Base-by-base conservation (phyloP, 1,140 invertebrate species). In the Euschistus heros region DNA sequence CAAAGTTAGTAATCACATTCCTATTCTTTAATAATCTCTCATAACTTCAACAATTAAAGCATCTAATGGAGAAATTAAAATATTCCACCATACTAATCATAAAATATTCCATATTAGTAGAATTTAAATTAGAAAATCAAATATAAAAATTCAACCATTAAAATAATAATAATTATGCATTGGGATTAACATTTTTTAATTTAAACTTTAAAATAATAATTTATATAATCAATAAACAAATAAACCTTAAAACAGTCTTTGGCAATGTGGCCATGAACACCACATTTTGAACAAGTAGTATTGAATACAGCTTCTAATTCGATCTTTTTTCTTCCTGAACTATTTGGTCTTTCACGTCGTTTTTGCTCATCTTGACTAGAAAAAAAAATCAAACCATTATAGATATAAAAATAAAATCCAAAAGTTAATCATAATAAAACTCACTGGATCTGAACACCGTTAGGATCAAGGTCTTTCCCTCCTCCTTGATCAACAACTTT, bases 401-500 rank as follows among this genome's bases (percentile, higher is more conserved):
- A 20, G 14, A 18, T 22, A 10, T 22, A n/a, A 6, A 5, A 18
- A 18, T 10, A 50, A 20, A 20, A 50, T 50, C n/a, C 22, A 20
- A 22, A 18, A 22, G 10, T 10, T 15, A 42, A 15, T 62, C 33
- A 20, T 20, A 26, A 57, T 10, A 10, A 57, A 20, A 70, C 71
- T 68, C 68, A 71, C 61, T 77, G 74, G 13, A 74, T 68, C 59
- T 77, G 72, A 7, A 78, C 73, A 1, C 76, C 75, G 67, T 75
- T 77, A 0, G 76, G 77, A 71, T 78, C 77, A n/a, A 78, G 68
- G 65, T 78, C 77, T 24, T 68, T 73, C 7, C 77, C 77, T 67
- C 71, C 75, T 50, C 76, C 76, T 70, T 78, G 77, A 71, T 78
- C 73, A 6, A 78, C 77, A 24, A 74, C 66, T 69, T 78, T 78